Evolutionary conservation across 2,888 invertebrate genomes (phyloP), one percentile per base, ranked within the genome.

Genomic region (Adelognathus sp.): DNA sequence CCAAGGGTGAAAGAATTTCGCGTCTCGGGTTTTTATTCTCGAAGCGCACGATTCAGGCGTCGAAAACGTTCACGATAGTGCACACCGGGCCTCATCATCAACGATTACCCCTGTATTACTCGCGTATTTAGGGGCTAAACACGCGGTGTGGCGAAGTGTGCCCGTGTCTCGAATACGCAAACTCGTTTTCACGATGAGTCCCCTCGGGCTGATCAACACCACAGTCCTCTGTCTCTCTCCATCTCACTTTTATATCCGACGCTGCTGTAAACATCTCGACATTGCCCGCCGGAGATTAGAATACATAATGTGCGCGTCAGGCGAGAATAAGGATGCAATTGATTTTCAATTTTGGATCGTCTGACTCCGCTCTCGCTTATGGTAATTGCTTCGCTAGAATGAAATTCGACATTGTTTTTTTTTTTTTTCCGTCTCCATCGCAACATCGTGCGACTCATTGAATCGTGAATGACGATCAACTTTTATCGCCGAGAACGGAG

Each of bases 41-140:
- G 39, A 63, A 36, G 21, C n/a, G n/a, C n/a, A n/a, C n/a, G 41
- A 60, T 50, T 29, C 39, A 29, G 41, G 61, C 72, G 29, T 56
- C 52, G 31, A 41, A 14, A 18, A n/a, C 16, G 24, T 24, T 31
- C 56, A 63, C 41, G 14, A 50, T n/a, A 14, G 50, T 4, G 58
- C 61, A 63, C 82, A 81, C 77, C 79, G 73, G 75, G 66, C 84
- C 86, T 87, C 83, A 87, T 88, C 86, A 88, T 83, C 84, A 82
- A 74, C 86, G 86, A 89, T 89, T 88, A 89, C 85, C 80, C n/a
- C 81, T 82, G 78, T 84, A 88, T 88, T 89, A 89, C 83, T 86
- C 84, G 82, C 84, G 85, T 89, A 88, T 88, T 88, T 88, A 86
- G 85, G n/a, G 82, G 85, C 86, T 88, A 88, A 89, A 88, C 85